These are phyloP conservation scores for Lytechinus variegatus DNA, from an alignment of 35 echinoderm and acorn worm genomes.

Conservation along the genomic window DNA sequence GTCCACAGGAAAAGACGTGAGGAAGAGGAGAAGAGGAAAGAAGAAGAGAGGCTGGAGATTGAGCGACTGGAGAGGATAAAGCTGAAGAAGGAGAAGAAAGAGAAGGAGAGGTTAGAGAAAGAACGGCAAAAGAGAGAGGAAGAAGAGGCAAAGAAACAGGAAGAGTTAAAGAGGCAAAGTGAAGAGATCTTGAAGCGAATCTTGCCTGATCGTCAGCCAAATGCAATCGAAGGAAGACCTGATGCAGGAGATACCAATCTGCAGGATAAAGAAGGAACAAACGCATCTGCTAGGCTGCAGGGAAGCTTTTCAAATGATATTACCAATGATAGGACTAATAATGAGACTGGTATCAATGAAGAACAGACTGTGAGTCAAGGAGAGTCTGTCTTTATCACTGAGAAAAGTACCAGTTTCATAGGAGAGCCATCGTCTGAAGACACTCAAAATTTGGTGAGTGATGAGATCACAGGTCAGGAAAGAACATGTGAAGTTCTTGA, in stretches of 20 bases:
- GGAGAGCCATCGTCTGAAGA: not conserved
- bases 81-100: conserved; percentile 47
- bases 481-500: not conserved
- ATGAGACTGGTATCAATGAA: not conserved
- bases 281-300: not conserved
- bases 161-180: conserved; percentile 71
- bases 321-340: not conserved
- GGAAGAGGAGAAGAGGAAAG: conserved; percentile 62
- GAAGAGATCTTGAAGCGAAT: conserved; percentile 90
- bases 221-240: not conserved
- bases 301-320: not conserved
- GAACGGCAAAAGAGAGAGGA: conserved; percentile 63
- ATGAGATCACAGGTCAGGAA: not conserved
- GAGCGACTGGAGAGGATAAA: conserved; percentile 63
- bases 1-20: conserved; percentile 52
- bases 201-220: conserved; percentile 54
- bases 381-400: conserved; percentile 40
- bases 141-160: conserved; percentile 43
- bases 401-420: not conserved
- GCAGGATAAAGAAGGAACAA: not conserved
- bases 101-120: conserved; percentile 59
- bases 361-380: not conserved
- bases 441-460: not conserved
- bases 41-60: conserved; percentile 61
- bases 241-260: not conserved